Conservation (phyloP, 2,888 invertebrate genomes). For the Hypomecis atomaria region DNA sequence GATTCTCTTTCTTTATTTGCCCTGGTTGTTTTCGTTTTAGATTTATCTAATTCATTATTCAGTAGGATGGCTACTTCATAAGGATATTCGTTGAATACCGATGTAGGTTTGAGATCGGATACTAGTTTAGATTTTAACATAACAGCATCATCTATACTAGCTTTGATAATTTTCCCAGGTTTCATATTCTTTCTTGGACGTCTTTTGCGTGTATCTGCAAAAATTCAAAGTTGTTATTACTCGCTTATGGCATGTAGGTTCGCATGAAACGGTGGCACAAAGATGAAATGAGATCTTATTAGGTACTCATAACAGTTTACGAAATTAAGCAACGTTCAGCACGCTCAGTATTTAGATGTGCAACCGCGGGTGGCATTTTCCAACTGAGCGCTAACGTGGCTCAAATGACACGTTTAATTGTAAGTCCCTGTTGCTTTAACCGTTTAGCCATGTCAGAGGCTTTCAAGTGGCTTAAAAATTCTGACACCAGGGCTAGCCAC, state of each 20-base stretch:
- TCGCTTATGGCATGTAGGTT: too few species aligned
- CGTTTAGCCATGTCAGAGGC: too few species aligned
- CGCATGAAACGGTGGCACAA: not conserved
- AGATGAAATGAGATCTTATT: not conserved
- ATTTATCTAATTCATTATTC: slow-evolving; percentile 25
- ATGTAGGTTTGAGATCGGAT: slow-evolving; percentile 52
- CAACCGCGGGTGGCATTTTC: too few species aligned
- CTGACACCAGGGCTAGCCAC: too few species aligned
- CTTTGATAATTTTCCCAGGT: slow-evolving; percentile 42
- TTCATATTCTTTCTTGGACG: slow-evolving; percentile 52
- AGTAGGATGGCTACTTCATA: slow-evolving; percentile 64
- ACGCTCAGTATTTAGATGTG: too few species aligned
- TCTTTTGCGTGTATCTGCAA: slow-evolving; percentile 48
- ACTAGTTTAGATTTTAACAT: slow-evolving; percentile 52
- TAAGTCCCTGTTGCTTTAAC: too few species aligned
- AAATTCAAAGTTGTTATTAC: not conserved
- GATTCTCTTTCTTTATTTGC: slow-evolving; percentile 2
- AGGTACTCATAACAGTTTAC: too few species aligned
- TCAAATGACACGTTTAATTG: too few species aligned
- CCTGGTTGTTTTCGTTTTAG: not conserved
- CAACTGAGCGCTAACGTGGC: too few species aligned
- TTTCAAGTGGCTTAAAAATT: too few species aligned
- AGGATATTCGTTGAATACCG: slow-evolving; percentile 66
- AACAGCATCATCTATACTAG: slow-evolving; percentile 39
- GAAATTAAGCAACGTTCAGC: too few species aligned